Evolutionary conservation across 2,888 invertebrate species (phyloP).

Genomic region (Metacarcinus magister): DNA sequence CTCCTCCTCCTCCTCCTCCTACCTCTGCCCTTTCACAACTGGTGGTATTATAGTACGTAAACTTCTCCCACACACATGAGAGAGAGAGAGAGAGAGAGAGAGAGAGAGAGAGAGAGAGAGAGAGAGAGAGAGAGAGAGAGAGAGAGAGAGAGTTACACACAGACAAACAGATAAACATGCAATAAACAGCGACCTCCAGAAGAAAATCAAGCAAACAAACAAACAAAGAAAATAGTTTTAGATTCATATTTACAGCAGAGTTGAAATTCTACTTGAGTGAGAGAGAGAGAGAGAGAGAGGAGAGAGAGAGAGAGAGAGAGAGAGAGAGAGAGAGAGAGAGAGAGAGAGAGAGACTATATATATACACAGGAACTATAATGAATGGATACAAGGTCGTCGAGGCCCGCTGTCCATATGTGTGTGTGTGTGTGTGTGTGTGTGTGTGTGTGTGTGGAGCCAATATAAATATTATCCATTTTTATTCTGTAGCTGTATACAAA

Average conservation of each 20-base stretch:
- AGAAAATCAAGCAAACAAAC: background rate
- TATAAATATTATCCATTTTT: background rate
- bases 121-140: background rate
- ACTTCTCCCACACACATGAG: background rate
- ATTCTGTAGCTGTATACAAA: background rate
- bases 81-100: conserved; percentile 10
- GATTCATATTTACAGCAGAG: conserved; percentile 16
- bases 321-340: background rate
- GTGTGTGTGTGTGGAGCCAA: background rate
- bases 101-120: conserved; percentile 26
- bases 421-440: conserved; percentile 26
- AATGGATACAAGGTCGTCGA: conserved; percentile 20
- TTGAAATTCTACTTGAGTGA: background rate
- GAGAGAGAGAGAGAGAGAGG: background rate
- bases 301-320: background rate
- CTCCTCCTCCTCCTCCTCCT: background rate
- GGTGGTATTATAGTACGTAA: conserved; percentile 14
- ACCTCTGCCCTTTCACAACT: conserved; percentile 45
- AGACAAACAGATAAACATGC: background rate
- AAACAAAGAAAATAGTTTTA: background rate
- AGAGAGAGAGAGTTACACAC: background rate
- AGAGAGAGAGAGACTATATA: conserved; percentile 29
- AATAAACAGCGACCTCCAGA: background rate
- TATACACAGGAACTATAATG: conserved; percentile 33
- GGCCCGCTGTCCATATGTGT: background rate